Evolutionary conservation across 2,888 invertebrate genomes (phyloP).

Genomic region (Seira ritae): DNA sequence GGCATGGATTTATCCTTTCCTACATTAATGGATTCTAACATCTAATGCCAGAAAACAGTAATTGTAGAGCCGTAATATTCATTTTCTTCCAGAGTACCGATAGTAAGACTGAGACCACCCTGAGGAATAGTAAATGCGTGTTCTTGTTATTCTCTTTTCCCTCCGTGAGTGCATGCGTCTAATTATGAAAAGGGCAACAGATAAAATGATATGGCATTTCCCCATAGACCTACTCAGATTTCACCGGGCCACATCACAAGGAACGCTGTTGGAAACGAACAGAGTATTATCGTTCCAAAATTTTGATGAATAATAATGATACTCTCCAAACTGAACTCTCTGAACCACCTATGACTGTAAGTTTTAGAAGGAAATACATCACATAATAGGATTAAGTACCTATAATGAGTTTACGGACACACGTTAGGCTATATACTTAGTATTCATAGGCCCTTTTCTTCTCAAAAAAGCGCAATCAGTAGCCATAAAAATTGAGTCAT

Average conservation of each 20-base stretch:
- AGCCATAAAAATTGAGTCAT: slow-evolving; percentile 51
- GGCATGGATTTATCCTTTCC: no score
- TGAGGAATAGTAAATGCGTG: neutral
- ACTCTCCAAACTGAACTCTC: no score
- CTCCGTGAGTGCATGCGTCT: neutral
- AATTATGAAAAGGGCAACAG: slow-evolving; percentile 25
- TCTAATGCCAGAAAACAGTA: no score
- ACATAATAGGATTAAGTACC: slow-evolving; percentile 23
- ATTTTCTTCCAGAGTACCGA: neutral
- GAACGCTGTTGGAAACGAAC: slow-evolving; percentile 19
- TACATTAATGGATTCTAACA: no score
- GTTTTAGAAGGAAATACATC: slow-evolving; percentile 31
- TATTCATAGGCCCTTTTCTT: neutral
- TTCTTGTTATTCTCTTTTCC: no score
- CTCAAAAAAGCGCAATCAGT: slow-evolving; percentile 37
- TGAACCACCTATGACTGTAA: no score
- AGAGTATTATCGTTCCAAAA: no score
- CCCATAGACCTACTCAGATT: slow-evolving; percentile 13
- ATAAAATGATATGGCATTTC: slow-evolving; percentile 24
- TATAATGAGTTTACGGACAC: neutral
- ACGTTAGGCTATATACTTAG: neutral
- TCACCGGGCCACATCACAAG: neutral
- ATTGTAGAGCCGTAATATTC: neutral
- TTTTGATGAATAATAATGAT: no score
- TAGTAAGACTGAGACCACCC: neutral